Evolutionary conservation across 2,888 invertebrate genomes (phyloP).

Genomic region (Zootermopsis nevadensis): DNA sequence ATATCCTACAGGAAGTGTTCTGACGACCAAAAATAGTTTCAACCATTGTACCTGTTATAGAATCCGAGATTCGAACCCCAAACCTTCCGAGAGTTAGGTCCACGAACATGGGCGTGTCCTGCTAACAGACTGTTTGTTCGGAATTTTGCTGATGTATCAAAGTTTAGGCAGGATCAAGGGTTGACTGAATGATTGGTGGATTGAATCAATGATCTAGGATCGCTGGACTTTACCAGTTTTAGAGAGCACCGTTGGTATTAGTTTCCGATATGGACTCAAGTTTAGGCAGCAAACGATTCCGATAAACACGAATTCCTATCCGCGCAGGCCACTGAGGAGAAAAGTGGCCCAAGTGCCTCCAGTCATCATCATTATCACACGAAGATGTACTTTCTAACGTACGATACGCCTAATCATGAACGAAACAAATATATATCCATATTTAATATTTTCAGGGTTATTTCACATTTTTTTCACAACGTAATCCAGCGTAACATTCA

Average conservation of each 20-base stretch:
- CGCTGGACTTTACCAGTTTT: not conserved
- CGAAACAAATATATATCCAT: too few relatives aligned
- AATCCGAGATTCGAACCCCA: too few relatives aligned
- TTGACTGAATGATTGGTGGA: not conserved
- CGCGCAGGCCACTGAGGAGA: not conserved
- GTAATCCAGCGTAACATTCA: not conserved
- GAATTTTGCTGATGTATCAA: too few relatives aligned
- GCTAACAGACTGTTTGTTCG: too few relatives aligned
- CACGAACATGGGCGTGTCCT: too few relatives aligned
- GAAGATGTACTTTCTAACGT: too few relatives aligned
- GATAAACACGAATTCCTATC: not conserved
- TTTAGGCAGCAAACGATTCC: not conserved
- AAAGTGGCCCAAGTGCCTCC: not conserved
- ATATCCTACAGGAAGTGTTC: too few relatives aligned
- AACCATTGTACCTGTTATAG: too few relatives aligned
- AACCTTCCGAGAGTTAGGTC: too few relatives aligned
- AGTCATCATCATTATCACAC: not conserved
- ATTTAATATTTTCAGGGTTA: too few relatives aligned
- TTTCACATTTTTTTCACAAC: not conserved
- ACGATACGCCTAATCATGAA: too few relatives aligned
- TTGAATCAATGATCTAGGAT: not conserved
- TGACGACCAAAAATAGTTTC: too few relatives aligned
- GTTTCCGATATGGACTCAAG: not conserved
- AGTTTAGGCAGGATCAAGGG: not conserved
- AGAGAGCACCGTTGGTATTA: not conserved